Percentiles rank a stretch among this genome's conserved stretches.
Conservation (phyloP, 2,888 invertebrate species). For the Thera britannica region DNA sequence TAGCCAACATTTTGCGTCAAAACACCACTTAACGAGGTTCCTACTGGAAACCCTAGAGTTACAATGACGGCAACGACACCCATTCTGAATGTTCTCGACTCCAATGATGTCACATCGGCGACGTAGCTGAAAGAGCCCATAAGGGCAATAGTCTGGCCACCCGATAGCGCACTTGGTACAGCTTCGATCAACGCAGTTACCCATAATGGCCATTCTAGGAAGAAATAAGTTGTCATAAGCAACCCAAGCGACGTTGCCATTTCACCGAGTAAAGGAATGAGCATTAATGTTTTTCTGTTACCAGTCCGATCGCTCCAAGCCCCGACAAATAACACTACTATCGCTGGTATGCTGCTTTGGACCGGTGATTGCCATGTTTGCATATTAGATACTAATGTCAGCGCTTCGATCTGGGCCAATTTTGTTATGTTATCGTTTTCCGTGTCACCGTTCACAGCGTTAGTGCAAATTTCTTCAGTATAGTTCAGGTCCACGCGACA, state of each 20-base stretch:
- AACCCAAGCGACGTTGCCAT: constrained; percentile 78
- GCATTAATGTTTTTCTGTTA: constrained; percentile 83
- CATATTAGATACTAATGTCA: constrained; percentile 79
- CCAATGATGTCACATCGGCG: constrained; percentile 84
- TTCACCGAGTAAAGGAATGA: constrained; percentile 84
- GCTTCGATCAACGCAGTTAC: constrained; percentile 81
- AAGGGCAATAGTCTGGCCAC: constrained; percentile 83
- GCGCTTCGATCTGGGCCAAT: constrained; percentile 68
- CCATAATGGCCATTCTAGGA: constrained; percentile 84
- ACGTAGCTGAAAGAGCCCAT: constrained; percentile 86
- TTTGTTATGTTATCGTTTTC: constrained; percentile 59
- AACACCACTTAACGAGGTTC: constrained; percentile 80
- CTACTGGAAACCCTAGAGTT: constrained; percentile 78
- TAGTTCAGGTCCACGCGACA: constrained; percentile 80
- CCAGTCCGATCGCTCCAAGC: constrained; percentile 87
- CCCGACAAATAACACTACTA: constrained; percentile 84
- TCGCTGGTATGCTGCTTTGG: constrained; percentile 82
- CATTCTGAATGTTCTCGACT: constrained; percentile 85
- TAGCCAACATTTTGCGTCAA: constrained; percentile 75
- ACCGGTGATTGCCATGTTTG: constrained; percentile 82
- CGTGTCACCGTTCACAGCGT: constrained; percentile 61
- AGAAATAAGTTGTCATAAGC: constrained; percentile 81
- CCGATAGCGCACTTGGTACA: constrained; percentile 83
- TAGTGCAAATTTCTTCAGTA: constrained; percentile 77
- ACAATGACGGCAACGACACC: constrained; percentile 84